Conservation (phyloP, 1,140 invertebrate species). For the Monomorium pharaonis region DNA sequence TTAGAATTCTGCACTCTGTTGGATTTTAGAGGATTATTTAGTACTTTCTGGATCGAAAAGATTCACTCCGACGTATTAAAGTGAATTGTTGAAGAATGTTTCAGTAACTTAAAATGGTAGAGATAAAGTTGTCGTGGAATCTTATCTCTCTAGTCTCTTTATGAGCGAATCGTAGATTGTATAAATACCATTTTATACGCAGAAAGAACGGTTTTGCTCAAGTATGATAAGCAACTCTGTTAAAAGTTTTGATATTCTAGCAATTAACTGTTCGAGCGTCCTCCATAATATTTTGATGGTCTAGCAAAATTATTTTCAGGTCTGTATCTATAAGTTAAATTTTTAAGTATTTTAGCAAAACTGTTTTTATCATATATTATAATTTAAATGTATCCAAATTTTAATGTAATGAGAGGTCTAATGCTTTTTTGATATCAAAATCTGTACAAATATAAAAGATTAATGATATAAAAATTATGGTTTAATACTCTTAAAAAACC, state of each 20-base stretch:
- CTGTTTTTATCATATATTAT: neutral
- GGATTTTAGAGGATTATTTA: constrained; percentile 23
- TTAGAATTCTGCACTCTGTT: neutral
- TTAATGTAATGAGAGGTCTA: neutral
- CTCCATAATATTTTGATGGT: too few relatives aligned
- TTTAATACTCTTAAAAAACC: neutral
- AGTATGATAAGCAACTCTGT: too few relatives aligned
- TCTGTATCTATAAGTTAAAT: too few relatives aligned
- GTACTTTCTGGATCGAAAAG: neutral
- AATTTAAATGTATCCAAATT: too few relatives aligned
- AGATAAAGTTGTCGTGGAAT: neutral
- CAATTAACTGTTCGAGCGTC: too few relatives aligned
- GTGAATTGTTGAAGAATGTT: neutral
- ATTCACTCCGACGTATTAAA: neutral
- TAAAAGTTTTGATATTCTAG: too few relatives aligned
- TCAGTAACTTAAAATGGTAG: neutral
- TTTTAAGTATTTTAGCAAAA: too few relatives aligned
- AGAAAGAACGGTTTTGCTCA: too few relatives aligned
- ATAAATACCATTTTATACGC: neutral
- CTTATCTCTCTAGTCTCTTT: neutral
- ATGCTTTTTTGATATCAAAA: neutral
- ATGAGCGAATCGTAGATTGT: neutral
- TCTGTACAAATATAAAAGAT: neutral
- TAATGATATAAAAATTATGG: neutral
- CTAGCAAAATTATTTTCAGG: too few relatives aligned